These are phyloP conservation scores for Microcebus griseorufus DNA, from an alignment of 2,113 vertebrate genomes.

Conservation along the genomic window DNA sequence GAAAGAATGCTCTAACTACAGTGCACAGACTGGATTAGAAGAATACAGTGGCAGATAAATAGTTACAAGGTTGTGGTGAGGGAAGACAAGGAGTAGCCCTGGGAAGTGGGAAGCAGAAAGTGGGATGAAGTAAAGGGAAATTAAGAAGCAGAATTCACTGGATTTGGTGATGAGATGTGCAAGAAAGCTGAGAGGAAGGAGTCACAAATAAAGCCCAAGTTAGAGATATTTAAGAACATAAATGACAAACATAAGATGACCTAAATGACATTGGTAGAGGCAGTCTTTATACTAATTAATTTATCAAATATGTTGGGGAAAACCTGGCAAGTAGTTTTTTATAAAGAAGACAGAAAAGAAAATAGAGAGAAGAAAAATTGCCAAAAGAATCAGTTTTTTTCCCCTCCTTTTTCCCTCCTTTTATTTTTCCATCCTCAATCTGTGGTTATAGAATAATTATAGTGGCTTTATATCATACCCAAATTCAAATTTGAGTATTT, in stretches of 20 bases:
- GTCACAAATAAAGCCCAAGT: not conserved
- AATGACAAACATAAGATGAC: not conserved
- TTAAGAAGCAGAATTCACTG: not conserved
- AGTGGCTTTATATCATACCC: not conserved
- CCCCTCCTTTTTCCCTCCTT: not conserved
- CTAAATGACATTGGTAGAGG: slow-evolving; percentile 9
- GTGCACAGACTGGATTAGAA: not conserved
- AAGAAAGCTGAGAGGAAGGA: not conserved
- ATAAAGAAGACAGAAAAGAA: not conserved
- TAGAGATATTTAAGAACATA: not conserved
- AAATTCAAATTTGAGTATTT: slow-evolving; percentile 17
- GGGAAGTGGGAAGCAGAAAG: not conserved
- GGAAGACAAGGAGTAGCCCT: not conserved
- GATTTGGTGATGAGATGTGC: not conserved
- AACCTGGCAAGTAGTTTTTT: slow-evolving; percentile 65
- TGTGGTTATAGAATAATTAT: slow-evolving; percentile 17
- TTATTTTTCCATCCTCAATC: not conserved
- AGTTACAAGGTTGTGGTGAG: not conserved
- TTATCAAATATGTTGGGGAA: slow-evolving; percentile 62
- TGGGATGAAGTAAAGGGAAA: not conserved
- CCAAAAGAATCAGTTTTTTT: not conserved
- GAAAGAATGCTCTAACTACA: not conserved
- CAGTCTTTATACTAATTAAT: slow-evolving; percentile 66
- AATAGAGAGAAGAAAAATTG: slow-evolving; percentile 52
- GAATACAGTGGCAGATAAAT: not conserved